Conservation (phyloP, 2,797 vertebrate species). For the Macrochelys suwanniensis region DNA sequence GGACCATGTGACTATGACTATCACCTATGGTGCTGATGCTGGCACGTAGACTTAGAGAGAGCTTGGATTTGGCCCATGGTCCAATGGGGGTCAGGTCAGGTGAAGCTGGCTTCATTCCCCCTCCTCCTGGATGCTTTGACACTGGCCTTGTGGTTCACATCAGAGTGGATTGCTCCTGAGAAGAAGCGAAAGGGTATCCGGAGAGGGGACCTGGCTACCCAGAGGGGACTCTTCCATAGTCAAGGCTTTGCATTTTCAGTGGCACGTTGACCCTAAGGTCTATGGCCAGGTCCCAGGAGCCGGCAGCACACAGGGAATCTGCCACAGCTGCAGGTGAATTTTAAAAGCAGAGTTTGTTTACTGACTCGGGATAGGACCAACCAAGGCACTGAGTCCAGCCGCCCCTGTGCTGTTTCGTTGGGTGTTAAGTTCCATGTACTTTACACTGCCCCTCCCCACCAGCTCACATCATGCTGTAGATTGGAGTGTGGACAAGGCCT, state of each 20-base stretch:
- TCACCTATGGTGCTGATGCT: neutral
- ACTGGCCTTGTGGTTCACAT: neutral
- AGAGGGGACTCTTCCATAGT: too few species aligned
- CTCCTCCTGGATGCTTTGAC: neutral
- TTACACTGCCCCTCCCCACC: neutral
- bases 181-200: too few species aligned
- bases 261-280: neutral
- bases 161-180: neutral
- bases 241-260: neutral
- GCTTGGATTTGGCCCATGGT: neutral
- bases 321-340: neutral
- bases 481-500: neutral
- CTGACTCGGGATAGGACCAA: too few species aligned
- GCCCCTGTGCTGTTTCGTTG: too few species aligned
- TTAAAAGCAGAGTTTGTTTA: too few species aligned
- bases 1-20: too few species aligned
- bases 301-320: neutral
- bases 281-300: neutral
- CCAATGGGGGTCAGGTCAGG: neutral
- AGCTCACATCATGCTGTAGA: neutral
- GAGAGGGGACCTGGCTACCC: too few species aligned
- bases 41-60: neutral
- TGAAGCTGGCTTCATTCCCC: neutral
- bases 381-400: too few species aligned
- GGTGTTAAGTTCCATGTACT: too few species aligned